Evolutionary conservation across 2,113 vertebrate genomes (phyloP).

Genomic region (Zapornia atra): DNA sequence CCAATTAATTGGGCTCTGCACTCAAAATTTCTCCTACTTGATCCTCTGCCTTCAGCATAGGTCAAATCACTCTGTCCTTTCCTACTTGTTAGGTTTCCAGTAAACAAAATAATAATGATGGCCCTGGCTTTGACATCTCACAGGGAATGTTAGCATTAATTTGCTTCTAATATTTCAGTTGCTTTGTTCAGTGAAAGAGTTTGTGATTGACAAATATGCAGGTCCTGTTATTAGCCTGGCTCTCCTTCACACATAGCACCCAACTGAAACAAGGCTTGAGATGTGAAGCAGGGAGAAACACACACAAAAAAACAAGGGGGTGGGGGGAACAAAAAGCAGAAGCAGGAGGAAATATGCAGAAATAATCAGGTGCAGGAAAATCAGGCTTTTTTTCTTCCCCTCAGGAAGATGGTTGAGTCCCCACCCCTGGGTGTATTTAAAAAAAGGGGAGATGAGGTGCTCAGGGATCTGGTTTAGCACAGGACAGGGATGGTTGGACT

Average conservation of each 20-base stretch:
- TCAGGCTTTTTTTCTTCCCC: neutral
- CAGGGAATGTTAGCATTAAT: conserved; percentile 28
- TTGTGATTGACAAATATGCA: neutral
- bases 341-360: neutral
- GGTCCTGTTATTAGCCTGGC: neutral
- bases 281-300: neutral
- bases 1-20: neutral
- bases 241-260: neutral
- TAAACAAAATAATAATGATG: neutral
- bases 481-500: too few relatives aligned
- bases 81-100: neutral
- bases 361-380: neutral
- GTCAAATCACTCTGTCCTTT: conserved; percentile 4
- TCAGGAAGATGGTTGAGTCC: neutral
- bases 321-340: neutral
- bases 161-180: conserved; percentile 61
- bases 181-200: conserved; percentile 19
- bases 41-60: neutral
- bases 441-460: too few relatives aligned
- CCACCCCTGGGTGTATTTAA: too few relatives aligned
- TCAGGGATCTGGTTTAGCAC: too few relatives aligned
- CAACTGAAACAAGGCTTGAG: neutral
- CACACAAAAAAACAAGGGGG: neutral
- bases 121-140: neutral
- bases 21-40: neutral